phyloP scores from a whole-genome alignment of 1,140 invertebrate species.

The Microplitis demolitor region DNA sequence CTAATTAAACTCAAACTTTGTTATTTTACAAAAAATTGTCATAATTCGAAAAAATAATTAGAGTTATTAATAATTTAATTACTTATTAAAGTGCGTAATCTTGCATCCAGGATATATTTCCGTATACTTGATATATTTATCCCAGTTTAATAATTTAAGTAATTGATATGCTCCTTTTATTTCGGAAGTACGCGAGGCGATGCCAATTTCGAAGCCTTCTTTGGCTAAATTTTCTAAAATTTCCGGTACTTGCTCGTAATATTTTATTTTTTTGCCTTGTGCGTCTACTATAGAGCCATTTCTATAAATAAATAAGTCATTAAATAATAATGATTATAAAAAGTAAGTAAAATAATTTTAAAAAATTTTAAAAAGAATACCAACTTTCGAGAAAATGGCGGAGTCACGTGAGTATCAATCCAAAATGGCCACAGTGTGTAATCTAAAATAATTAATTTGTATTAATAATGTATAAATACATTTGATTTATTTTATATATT shows the following conservation, averaged over 20 bases:
- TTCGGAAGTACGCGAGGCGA: conserved; percentile 73
- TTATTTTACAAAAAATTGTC: too few relatives aligned
- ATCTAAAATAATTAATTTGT: conserved; percentile 58
- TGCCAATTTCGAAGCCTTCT: conserved; percentile 66
- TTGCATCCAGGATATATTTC: conserved; percentile 80
- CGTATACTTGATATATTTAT: conserved; percentile 72
- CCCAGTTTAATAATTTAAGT: conserved; percentile 72
- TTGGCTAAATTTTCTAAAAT: conserved; percentile 65
- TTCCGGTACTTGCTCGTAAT: conserved; percentile 67
- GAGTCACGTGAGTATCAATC: conserved; percentile 73
- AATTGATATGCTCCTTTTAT: conserved; percentile 70
- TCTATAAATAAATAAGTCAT: conserved; percentile 41
- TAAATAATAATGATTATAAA: not conserved
- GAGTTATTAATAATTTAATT: conserved; percentile 40
- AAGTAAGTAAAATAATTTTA: not conserved
- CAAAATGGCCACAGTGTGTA: conserved; percentile 81
- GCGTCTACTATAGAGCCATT: conserved; percentile 63
- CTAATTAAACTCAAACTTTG: too few relatives aligned
- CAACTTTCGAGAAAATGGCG: conserved; percentile 67
- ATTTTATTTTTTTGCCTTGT: conserved; percentile 58
- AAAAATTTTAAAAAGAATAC: conserved; percentile 12
- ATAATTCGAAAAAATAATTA: conserved; percentile 1
- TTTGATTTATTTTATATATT: too few relatives aligned
- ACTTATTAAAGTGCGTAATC: conserved; percentile 72
- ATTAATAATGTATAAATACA: too few relatives aligned